A percentile compares a stretch with the other conserved stretches of the same genome.
Evolutionary conservation across 2,113 vertebrate species (phyloP).

Genomic region (Abramis brama): DNA sequence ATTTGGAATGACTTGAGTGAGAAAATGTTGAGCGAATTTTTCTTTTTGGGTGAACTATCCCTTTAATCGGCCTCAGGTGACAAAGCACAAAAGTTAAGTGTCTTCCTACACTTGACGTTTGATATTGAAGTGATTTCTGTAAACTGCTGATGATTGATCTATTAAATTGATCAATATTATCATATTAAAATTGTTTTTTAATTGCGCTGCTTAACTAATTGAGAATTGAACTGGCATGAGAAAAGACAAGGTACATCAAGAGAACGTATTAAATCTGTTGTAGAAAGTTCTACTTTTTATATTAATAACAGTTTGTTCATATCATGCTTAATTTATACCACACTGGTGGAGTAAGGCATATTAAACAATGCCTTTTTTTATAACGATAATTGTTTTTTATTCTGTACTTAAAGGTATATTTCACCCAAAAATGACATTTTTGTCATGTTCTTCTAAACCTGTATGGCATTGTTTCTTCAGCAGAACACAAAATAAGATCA

Average conservation of each 20-base stretch:
- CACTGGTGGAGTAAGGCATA: not conserved
- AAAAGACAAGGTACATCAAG: not conserved
- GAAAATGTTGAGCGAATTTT: not conserved
- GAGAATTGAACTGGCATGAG: not conserved
- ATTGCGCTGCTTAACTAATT: not conserved
- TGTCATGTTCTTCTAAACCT: not conserved
- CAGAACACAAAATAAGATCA: not conserved
- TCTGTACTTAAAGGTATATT: too few relatives aligned
- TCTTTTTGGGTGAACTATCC: conserved; percentile 10
- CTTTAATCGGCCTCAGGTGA: conserved; percentile 15
- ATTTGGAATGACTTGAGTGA: not conserved
- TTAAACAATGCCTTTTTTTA: not conserved
- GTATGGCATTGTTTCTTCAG: not conserved
- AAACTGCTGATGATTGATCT: conserved; percentile 3
- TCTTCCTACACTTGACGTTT: not conserved
- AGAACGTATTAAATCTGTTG: not conserved
- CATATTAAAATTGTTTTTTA: not conserved
- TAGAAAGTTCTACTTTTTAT: not conserved
- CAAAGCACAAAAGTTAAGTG: conserved; percentile 13
- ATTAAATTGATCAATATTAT: conserved; percentile 4
- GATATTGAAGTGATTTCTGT: not conserved
- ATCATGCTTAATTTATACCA: not conserved
- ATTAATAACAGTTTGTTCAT: not conserved
- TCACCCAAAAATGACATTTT: too few relatives aligned
- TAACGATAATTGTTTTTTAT: not conserved